Evolutionary conservation across 2,888 invertebrate species (phyloP).

Genomic region (Amphimallon solstitiale): DNA sequence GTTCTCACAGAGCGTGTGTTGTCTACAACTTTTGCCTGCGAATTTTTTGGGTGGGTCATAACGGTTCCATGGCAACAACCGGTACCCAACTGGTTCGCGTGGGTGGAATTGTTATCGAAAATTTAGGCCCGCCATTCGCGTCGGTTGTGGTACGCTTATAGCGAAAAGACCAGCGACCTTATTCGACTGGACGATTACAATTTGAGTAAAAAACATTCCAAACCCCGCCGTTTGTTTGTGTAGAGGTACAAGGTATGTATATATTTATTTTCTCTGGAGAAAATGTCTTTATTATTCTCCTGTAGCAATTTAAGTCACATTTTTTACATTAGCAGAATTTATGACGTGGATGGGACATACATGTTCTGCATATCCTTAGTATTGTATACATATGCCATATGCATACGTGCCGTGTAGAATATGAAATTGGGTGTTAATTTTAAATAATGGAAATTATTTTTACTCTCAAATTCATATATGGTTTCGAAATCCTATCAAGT

Average conservation of each 20-base stretch:
- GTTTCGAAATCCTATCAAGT: too few species aligned
- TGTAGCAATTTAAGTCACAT: too few species aligned
- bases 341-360: too few species aligned
- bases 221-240: neutral
- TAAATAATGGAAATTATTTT: too few species aligned
- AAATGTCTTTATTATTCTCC: too few species aligned
- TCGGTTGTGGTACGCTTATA: neutral
- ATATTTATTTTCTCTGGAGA: too few species aligned
- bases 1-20: neutral
- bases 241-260: neutral
- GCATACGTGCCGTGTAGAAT: too few species aligned
- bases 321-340: too few species aligned
- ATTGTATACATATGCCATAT: too few species aligned
- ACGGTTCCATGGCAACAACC: neutral
- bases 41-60: constrained; percentile 10
- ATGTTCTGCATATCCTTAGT: too few species aligned
- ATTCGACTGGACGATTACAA: neutral
- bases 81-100: constrained; percentile 5
- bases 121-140: constrained; percentile 17
- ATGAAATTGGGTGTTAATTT: too few species aligned
- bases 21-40: neutral
- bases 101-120: constrained; percentile 33
- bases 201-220: neutral
- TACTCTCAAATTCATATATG: too few species aligned
- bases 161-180: neutral